A percentile compares a stretch with the other conserved stretches of the same genome.
These are phyloP conservation scores for Hypocryptadius cinnamomeus DNA, from an alignment of 2,113 vertebrate species.

Conservation along the genomic window DNA sequence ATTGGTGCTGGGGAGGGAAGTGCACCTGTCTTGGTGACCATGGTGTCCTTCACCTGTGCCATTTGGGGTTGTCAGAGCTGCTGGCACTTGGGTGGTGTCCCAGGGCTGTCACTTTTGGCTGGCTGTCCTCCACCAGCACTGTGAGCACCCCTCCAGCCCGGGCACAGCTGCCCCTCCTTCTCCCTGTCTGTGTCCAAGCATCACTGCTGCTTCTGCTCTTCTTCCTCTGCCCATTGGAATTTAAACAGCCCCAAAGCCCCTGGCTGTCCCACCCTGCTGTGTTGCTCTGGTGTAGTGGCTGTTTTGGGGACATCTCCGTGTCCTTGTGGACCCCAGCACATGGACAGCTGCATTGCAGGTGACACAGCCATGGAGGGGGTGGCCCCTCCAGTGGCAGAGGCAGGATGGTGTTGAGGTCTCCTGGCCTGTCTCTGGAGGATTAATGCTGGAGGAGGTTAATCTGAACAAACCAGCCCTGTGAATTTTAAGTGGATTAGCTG, in stretches of 20 bases:
- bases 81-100: not conserved
- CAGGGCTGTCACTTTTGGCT: not conserved
- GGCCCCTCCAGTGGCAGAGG: not conserved
- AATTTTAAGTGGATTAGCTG: slow-evolving; percentile 35
- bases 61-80: not conserved
- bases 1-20: accelerated
- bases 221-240: not conserved
- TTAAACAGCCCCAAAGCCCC: not conserved
- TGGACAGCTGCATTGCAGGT: accelerated
- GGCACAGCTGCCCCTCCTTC: not conserved
- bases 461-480: not conserved
- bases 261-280: not conserved
- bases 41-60: not conserved
- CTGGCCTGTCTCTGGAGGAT: not conserved
- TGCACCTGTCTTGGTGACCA: not conserved
- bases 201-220: not conserved
- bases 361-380: accelerated
- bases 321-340: accelerated
- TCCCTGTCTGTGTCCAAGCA: accelerated
- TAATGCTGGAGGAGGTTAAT: not conserved
- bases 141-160: not conserved
- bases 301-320: accelerated
- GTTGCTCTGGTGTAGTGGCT: not conserved
- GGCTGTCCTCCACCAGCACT: not conserved
- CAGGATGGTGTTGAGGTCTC: not conserved